phyloP scores from a whole-genome alignment of 2,113 vertebrate species.

The Rafetus swinhoei region DNA sequence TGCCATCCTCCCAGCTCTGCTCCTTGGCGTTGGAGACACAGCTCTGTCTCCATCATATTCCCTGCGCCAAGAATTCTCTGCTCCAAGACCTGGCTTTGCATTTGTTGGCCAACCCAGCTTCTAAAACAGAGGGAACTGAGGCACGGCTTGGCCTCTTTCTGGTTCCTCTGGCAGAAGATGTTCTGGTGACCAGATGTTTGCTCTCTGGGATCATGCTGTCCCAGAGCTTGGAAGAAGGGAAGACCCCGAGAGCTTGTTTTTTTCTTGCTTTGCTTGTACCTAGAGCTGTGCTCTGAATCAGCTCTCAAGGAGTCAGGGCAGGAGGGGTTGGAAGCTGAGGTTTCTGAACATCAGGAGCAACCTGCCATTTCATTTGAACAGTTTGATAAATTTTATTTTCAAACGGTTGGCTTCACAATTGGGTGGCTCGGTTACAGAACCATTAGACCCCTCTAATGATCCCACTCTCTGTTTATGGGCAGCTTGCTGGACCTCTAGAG shows the following conservation, averaged over 20 bases:
- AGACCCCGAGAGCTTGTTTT: neutral
- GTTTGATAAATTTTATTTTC: neutral
- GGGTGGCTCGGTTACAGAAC: neutral
- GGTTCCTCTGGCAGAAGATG: neutral
- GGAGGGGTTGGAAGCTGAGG: neutral
- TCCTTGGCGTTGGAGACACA: neutral
- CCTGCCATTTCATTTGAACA: neutral
- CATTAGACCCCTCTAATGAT: neutral
- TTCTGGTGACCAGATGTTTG: neutral
- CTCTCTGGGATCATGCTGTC: neutral
- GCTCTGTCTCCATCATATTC: neutral
- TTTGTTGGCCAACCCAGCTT: neutral
- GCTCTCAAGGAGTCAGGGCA: neutral
- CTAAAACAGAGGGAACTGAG: neutral
- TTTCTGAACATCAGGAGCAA: neutral
- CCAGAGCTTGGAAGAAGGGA: neutral
- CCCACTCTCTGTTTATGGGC: neutral
- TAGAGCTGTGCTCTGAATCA: neutral
- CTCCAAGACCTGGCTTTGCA: neutral
- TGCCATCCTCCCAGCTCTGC: too few species aligned
- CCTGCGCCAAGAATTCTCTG: neutral
- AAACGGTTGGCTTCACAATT: neutral
- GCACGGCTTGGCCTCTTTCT: neutral
- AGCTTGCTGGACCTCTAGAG: neutral
- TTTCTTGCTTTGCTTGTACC: neutral